Percentiles rank a stretch among this genome's conserved stretches.
Evolutionary conservation across 1,140 invertebrate genomes (phyloP).

Genomic region (Zaprionus ghesquierei): DNA sequence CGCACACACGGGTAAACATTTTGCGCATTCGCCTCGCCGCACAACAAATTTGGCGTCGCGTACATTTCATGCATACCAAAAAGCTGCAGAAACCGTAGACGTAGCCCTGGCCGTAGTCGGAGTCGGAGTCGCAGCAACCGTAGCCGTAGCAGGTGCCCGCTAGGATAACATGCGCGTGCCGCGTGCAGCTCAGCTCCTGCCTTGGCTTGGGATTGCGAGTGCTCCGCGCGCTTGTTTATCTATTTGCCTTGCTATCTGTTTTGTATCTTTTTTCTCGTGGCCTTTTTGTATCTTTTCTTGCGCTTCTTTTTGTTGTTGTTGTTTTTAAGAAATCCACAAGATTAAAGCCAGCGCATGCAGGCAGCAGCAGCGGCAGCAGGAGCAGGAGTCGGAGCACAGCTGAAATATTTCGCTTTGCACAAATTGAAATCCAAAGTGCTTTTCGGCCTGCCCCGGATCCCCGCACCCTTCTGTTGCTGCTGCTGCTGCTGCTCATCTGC

Average conservation of each 20-base stretch:
- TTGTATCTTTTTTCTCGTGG: constrained; percentile 1
- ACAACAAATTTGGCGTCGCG: constrained; percentile 79
- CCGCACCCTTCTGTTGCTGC: constrained; percentile 17
- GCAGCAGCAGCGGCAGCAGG: not conserved
- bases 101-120: constrained; percentile 8
- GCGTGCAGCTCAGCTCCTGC: constrained; percentile 18
- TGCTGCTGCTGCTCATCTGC: not conserved
- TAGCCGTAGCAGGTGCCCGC: constrained; percentile 64
- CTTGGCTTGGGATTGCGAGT: constrained; percentile 26
- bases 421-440: constrained; percentile 81
- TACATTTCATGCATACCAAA: constrained; percentile 81
- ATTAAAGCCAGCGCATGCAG: constrained; percentile 65
- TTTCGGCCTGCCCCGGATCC: constrained; percentile 39
- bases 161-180: constrained; percentile 72
- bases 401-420: constrained; percentile 78
- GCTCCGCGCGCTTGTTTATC: constrained; percentile 67
- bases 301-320: not conserved
- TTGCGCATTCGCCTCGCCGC: constrained; percentile 79
- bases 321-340: constrained; percentile 68
- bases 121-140: constrained; percentile 23
- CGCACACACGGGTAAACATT: constrained; percentile 36
- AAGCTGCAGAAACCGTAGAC: constrained; percentile 50
- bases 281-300: constrained; percentile 5
- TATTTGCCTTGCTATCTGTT: constrained; percentile 64
- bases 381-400: constrained; percentile 63